Percentiles rank a stretch among this genome's conserved stretches.
phyloP scores from a whole-genome alignment of 2,113 vertebrate species.

The Neodon shergylaensis region DNA sequence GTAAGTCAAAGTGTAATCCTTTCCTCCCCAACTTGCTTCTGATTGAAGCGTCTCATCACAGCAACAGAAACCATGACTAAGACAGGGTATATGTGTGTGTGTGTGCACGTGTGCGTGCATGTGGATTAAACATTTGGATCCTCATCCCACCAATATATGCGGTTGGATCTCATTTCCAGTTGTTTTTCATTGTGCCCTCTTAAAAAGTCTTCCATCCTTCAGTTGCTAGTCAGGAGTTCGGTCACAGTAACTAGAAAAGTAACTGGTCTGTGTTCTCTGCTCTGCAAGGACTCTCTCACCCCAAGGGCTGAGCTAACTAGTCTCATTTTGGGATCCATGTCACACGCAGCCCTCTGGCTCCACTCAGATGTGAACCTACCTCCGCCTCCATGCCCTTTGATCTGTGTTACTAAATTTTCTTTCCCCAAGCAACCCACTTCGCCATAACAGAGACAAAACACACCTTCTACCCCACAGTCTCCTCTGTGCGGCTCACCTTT shows the following conservation, averaged over 20 bases:
- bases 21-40: background rate
- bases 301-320: fast-evolving
- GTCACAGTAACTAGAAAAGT: background rate
- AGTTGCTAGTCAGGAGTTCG: background rate
- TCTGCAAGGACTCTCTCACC: background rate
- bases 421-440: background rate
- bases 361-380: no score
- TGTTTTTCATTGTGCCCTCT: background rate
- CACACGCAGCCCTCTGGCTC: no score
- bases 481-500: fast-evolving
- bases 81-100: background rate
- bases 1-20: background rate
- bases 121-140: background rate
- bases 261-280: background rate
- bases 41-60: background rate
- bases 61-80: background rate
- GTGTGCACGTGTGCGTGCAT: background rate
- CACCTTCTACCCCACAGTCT: background rate
- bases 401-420: no score
- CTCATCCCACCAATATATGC: background rate
- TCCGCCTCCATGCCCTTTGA: fast-evolving
- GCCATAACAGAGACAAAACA: background rate
- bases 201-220: background rate
- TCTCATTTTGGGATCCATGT: background rate
- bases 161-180: background rate